Conservation (phyloP, 2,113 vertebrate species). For the Orthonyx spaldingii region DNA sequence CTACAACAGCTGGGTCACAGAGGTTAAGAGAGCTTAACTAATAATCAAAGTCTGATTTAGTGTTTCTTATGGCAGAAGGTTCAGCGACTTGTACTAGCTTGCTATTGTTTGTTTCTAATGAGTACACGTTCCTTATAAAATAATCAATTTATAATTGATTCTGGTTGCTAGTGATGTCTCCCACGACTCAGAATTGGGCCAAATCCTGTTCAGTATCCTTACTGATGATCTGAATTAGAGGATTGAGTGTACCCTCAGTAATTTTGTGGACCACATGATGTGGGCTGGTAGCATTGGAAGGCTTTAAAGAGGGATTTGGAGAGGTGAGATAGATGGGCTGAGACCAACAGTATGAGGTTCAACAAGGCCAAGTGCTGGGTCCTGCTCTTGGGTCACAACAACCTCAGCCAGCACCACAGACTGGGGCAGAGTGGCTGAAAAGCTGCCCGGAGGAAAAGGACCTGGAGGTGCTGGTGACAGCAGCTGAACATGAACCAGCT, state of each 20-base stretch:
- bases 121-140: not conserved
- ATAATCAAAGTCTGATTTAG: not conserved
- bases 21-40: not conserved
- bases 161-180: not conserved
- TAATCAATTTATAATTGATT: not conserved
- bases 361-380: fast-evolving
- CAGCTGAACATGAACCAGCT: not conserved
- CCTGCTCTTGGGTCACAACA: not conserved
- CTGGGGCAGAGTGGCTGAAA: not conserved
- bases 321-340: not conserved
- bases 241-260: not conserved
- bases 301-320: not conserved
- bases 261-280: too few species aligned
- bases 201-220: not conserved
- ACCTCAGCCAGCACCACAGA: fast-evolving
- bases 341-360: not conserved
- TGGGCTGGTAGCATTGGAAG: not conserved
- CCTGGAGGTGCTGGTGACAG: not conserved
- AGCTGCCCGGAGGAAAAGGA: not conserved
- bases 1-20: not conserved
- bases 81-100: not conserved
- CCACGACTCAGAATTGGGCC: not conserved
- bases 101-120: not conserved
- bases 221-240: not conserved
- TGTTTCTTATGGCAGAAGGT: not conserved